These are phyloP conservation scores for Brassicogethes aeneus DNA, from an alignment of 2,888 invertebrate species.

Conservation along the genomic window DNA sequence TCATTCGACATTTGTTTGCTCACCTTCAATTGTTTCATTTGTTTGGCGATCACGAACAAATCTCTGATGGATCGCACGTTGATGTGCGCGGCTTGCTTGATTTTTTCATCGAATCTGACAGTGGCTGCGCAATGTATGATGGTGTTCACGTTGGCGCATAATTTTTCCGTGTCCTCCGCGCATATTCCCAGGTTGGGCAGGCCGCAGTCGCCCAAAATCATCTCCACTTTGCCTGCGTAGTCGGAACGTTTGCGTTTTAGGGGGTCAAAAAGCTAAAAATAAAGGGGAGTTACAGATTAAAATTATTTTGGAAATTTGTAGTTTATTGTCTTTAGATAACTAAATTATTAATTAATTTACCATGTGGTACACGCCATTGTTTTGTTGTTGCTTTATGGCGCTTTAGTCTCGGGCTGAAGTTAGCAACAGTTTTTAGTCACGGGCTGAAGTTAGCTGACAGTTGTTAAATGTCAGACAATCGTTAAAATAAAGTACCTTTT, in stretches of 20 bases:
- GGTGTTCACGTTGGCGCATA: conserved; percentile 50
- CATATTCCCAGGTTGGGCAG: conserved; percentile 43
- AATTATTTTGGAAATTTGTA: too few species aligned
- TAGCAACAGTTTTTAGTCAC: too few species aligned
- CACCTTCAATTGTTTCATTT: conserved; percentile 57
- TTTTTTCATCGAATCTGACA: conserved; percentile 63
- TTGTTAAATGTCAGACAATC: too few species aligned
- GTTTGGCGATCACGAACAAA: conserved; percentile 54
- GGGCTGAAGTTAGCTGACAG: too few species aligned
- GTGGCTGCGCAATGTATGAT: conserved; percentile 72
- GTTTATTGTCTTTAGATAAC: too few species aligned
- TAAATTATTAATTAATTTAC: too few species aligned
- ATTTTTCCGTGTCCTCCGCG: conserved; percentile 34
- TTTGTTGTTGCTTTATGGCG: too few species aligned
- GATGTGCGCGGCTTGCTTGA: conserved; percentile 57
- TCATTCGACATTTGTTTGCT: conserved; percentile 13
- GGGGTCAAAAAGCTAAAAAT: conserved; percentile 2
- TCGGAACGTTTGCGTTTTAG: not conserved
- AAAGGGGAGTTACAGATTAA: not conserved
- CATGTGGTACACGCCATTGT: too few species aligned
- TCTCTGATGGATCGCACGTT: conserved; percentile 60
- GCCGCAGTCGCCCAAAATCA: not conserved
- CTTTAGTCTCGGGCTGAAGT: too few species aligned
- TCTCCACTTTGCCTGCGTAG: not conserved
- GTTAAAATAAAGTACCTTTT: too few species aligned